Base-by-base conservation (phyloP, 92 coral and sea anemone species). In the Epizoanthus ramosus region DNA sequence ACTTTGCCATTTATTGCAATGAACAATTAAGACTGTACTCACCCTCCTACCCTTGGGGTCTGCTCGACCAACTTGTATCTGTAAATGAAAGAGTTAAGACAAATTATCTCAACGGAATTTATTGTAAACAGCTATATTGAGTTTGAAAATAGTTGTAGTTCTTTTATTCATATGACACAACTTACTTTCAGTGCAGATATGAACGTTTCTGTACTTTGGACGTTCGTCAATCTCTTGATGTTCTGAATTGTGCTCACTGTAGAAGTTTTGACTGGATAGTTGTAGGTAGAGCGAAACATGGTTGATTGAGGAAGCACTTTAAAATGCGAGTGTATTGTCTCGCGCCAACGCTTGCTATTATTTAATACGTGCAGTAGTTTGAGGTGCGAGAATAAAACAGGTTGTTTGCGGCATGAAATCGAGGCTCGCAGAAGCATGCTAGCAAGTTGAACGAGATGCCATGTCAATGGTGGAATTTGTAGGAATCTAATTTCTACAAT, bases 221-320 rank as follows among this genome's bases (percentile, higher is more conserved):
- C 9, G 41, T 39, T 39, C 10, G 19, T 77, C n/a, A 53, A 21
- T 8, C 57, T 43, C 16, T 63, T 43, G 25, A 77, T 61, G 24
- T 43, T 19, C 65, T 22, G 58, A 37, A 77, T 15, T 3, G 71
- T 77, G 65, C 82, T 77, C 16, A 43, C 37, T 9, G 60, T 41
- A 2, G 82, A 77, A 4, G 71, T 57, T 15, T 77, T 61, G 5
- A 77, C 82, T 35, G 50, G 22, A 16, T 77, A 77, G 12, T 61
- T 61, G 59, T 60, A 77, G 10, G 37, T 77, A 41, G 82, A 77
- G 12, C 82, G 82, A 23, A 41, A 41, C 82, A 77, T 77, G 56
- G 50, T 61, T 21, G 57, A 5, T 61, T 41, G 47, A 63, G 17
- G 66, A 59, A 41, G 10, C 15, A 39, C 23, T 14, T 21, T 61